Evolutionary conservation across 2,888 invertebrate genomes (phyloP), one percentile per base, ranked within the genome.

Genomic region (Muscina levida): DNA sequence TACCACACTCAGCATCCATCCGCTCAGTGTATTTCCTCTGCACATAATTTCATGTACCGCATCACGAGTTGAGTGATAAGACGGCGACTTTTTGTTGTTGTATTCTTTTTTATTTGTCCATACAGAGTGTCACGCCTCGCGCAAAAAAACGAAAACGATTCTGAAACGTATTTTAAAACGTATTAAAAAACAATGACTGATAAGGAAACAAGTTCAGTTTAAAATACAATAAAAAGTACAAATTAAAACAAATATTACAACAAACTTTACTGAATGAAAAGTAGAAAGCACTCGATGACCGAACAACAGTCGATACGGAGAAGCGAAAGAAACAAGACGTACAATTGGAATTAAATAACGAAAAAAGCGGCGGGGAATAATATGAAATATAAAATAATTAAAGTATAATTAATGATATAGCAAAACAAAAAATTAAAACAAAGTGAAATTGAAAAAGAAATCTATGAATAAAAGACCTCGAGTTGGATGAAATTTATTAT

Each of bases 191-290:
- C 13, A 44, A 8, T 24, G 11, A 31, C 56, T 57, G 68, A 80
- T 80, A 80, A 80, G 72, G 15, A 71, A 72, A 42, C 15, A 79
- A 79, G 56, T 46, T 70, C 17, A 48, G 42, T 17, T 72, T 19
- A 22, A 31, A 31, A 5, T 31, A 31, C 8, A 8, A 31, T 8
- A 31, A 31, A 8, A 19, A 37, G 71, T 44, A 48, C 17, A 44
- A 44, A 56, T 17, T 17, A 53, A 37, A 51, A 39, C 31, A 53
- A 31, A 56, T 59, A 53, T 57, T 57, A 57, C 26, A 53, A 13
- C 44, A 67, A 48, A 62, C 37, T 71, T 79, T 76, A 57, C 42
- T 79, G 72, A 73, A 57, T 77, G 80, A 73, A 73, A 73, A 53
- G 13, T 2, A 22, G 53, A 53, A 22, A 24, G 8, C 3, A 8